Conservation (phyloP, 2,888 invertebrate genomes). For the Drosophila mulleri region DNA sequence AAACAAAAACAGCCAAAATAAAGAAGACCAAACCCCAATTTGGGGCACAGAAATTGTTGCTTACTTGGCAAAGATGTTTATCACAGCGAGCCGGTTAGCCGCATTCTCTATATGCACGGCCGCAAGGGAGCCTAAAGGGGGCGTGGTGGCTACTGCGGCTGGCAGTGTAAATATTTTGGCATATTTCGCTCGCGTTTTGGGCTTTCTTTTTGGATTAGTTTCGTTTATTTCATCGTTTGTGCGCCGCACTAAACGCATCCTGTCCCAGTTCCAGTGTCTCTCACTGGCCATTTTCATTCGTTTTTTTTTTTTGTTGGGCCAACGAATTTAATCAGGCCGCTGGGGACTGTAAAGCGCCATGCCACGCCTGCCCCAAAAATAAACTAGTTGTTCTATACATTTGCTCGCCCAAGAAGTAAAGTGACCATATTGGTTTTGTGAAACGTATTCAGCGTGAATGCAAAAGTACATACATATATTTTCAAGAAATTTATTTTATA, state of each 20-base stretch:
- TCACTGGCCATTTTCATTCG: constrained; percentile 35
- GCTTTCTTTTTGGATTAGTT: constrained; percentile 79
- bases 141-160: constrained; percentile 49
- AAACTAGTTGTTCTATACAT: constrained; percentile 36
- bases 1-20: constrained; percentile 5
- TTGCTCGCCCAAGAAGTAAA: not conserved
- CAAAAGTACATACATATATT: not conserved
- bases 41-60: constrained; percentile 83
- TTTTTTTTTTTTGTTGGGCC: constrained; percentile 28
- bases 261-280: constrained; percentile 44
- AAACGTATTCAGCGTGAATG: not conserved
- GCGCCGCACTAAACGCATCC: constrained; percentile 75
- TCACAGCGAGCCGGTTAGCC: constrained; percentile 67
- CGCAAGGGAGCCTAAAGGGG: not conserved
- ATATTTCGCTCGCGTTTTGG: constrained; percentile 59
- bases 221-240: constrained; percentile 79
- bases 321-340: constrained; percentile 79
- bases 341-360: constrained; percentile 75
- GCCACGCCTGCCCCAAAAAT: constrained; percentile 4
- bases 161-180: constrained; percentile 77
- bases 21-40: constrained; percentile 74
- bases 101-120: constrained; percentile 15
- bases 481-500: not conserved
- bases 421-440: not conserved
- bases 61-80: constrained; percentile 84